A percentile compares a stretch with the other conserved stretches of the same genome.
phyloP scores from a whole-genome alignment of 2,113 vertebrate species.

The Eubucco bourcierii region DNA sequence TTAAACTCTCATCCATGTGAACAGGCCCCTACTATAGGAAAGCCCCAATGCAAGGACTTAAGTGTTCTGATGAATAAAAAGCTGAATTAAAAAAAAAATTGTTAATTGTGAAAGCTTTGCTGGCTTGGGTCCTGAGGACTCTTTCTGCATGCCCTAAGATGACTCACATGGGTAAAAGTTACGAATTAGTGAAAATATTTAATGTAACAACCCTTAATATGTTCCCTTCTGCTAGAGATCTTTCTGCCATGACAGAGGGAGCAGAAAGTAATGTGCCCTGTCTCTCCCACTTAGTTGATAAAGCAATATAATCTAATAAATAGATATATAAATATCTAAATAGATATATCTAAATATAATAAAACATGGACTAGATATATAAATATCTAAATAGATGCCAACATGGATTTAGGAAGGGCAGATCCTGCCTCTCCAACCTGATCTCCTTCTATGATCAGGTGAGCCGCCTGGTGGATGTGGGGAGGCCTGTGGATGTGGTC shows the following conservation, averaged over 20 bases:
- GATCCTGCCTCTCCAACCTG: too few relatives aligned
- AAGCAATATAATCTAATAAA: neutral
- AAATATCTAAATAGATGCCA: too few relatives aligned
- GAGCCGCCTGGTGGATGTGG: too few relatives aligned
- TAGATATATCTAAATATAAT: neutral
- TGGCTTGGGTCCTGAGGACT: neutral
- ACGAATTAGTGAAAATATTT: neutral
- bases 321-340: too few relatives aligned
- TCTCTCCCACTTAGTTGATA: neutral
- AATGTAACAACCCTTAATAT: neutral
- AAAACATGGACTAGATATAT: too few relatives aligned
- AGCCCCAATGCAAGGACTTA: neutral
- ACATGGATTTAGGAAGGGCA: too few relatives aligned
- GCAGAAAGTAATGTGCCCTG: neutral
- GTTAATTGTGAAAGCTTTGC: neutral
- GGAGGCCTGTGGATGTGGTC: too few relatives aligned
- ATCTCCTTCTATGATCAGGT: too few relatives aligned
- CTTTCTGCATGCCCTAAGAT: neutral
- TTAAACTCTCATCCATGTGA: neutral
- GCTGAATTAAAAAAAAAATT: neutral
- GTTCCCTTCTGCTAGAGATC: neutral
- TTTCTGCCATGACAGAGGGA: neutral
- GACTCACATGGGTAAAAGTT: neutral
- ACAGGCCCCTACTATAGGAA: neutral
- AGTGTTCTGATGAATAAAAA: neutral